A percentile compares a stretch with the other conserved stretches of the same genome.
Evolutionary conservation across 2,888 invertebrate species (phyloP).

Genomic region (Ctena decussata): DNA sequence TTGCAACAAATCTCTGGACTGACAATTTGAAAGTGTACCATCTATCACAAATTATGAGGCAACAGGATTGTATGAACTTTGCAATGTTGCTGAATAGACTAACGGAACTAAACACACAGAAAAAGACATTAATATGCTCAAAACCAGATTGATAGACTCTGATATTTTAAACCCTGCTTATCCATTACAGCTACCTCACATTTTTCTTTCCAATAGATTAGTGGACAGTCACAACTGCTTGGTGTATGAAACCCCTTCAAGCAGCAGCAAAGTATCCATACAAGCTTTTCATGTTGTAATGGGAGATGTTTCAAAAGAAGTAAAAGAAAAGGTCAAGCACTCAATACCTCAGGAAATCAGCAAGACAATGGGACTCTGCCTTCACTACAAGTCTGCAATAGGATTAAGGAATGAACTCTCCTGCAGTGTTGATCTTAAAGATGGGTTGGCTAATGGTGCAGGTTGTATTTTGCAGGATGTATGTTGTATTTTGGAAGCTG

Average conservation of each 20-base stretch:
- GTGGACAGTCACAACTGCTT: conserved; percentile 23
- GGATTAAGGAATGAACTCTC: conserved; percentile 31
- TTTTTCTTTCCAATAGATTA: conserved; percentile 15
- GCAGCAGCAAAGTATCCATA: not conserved
- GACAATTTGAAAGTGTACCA: too few species aligned
- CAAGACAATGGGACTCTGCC: conserved; percentile 23
- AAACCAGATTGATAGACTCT: not conserved
- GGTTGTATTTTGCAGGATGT: too few species aligned
- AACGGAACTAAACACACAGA: too few species aligned
- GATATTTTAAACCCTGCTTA: not conserved
- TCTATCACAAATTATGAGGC: too few species aligned
- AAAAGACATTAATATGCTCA: too few species aligned
- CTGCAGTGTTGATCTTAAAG: conserved; percentile 39
- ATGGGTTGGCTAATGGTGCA: conserved; percentile 55
- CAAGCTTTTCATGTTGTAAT: conserved; percentile 29
- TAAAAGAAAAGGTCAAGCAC: conserved; percentile 7
- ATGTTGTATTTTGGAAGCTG: too few species aligned
- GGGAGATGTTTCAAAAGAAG: conserved; percentile 29
- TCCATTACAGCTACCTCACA: conserved; percentile 31
- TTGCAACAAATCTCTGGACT: too few species aligned
- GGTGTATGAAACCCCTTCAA: not conserved
- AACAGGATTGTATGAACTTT: too few species aligned
- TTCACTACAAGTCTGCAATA: conserved; percentile 15
- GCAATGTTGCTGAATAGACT: not conserved
- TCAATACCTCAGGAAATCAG: conserved; percentile 23